A percentile compares a stretch with the other conserved stretches of the same genome.
phyloP scores from a whole-genome alignment of 2,888 invertebrate genomes.

The Tiliacea citrago region DNA sequence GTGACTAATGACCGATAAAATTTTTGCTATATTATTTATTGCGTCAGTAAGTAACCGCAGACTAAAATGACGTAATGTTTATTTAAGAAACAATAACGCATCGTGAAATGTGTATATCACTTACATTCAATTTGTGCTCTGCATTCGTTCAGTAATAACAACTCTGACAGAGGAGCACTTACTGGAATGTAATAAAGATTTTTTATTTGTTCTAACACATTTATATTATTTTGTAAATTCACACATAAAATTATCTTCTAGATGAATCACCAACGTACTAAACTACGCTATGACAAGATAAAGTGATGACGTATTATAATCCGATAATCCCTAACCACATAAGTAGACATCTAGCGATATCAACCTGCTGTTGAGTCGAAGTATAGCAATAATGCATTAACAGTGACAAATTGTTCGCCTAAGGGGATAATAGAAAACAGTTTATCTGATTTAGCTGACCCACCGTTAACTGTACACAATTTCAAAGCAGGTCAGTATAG shows the following conservation, averaged over 20 bases:
- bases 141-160: conserved; percentile 34
- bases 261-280: conserved; percentile 9
- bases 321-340: conserved; percentile 30
- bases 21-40: conserved; percentile 52
- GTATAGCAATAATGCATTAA: conserved; percentile 53
- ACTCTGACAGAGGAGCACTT: conserved; percentile 24
- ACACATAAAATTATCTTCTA: neutral
- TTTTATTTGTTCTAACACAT: conserved; percentile 18
- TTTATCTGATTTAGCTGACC: conserved; percentile 52
- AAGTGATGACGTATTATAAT: conserved; percentile 28
- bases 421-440: conserved; percentile 47
- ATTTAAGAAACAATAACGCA: conserved; percentile 51
- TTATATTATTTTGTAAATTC: neutral
- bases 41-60: conserved; percentile 48
- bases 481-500: conserved; percentile 28
- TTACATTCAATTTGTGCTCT: conserved; percentile 31
- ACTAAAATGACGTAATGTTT: conserved; percentile 45
- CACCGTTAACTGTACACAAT: conserved; percentile 31
- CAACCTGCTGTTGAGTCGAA: conserved; percentile 34
- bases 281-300: neutral
- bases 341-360: conserved; percentile 11
- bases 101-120: conserved; percentile 32
- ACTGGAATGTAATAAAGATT: conserved; percentile 14
- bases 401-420: conserved; percentile 49
- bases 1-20: conserved; percentile 37